Evolutionary conservation across 2,888 invertebrate species (phyloP), one percentile per base, ranked within the genome.

Genomic region (Drosophila phalerata): DNA sequence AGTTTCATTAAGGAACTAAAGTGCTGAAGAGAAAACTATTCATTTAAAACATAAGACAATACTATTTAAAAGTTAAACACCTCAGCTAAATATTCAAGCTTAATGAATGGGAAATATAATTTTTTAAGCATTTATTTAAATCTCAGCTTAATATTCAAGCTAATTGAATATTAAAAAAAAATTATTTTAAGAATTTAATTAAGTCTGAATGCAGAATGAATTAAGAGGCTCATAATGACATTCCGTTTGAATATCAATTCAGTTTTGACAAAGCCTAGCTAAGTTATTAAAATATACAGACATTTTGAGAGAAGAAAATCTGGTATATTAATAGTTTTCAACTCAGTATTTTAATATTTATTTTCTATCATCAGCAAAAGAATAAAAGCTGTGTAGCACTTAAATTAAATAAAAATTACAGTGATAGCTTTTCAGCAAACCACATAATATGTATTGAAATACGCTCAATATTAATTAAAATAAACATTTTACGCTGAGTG

Each of bases 401-500:
- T 51, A 32, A 28, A n/a, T 11, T 9, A 15, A 60, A 73, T n/a
- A n/a, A 45, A 49, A 53, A 32, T 60, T 11, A 60, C 45, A 51
- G 28, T 19, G 30, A 32, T 5, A 8, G 15, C 15, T 19, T 37
- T 30, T 13, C 32, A 32, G 15, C 28, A 30, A 13, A 13, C 40
- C 22, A 43, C n/a, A 52, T 19, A 32, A 62, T 52, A 19, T 40
- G 17, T 17, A 48, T 17, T 30, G 48, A n/a, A 43, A 48, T 43
- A 11, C 17, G 17, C 37, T 66, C 15, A 65, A 55, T 55, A 42
- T 40, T 52, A 62, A 62, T 77, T 51, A 55, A 69, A 70, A 70
- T 28, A 2, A 9, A 17, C 52, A 65, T 32, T 66, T 49, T 51
- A 22, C 22, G 8, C 37, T 61, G 40, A 53, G 25, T 40, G 22